Evolutionary conservation across 1,140 invertebrate species (phyloP), one percentile per base, ranked within the genome.

Genomic region (Parasteatoda tepidariorum): DNA sequence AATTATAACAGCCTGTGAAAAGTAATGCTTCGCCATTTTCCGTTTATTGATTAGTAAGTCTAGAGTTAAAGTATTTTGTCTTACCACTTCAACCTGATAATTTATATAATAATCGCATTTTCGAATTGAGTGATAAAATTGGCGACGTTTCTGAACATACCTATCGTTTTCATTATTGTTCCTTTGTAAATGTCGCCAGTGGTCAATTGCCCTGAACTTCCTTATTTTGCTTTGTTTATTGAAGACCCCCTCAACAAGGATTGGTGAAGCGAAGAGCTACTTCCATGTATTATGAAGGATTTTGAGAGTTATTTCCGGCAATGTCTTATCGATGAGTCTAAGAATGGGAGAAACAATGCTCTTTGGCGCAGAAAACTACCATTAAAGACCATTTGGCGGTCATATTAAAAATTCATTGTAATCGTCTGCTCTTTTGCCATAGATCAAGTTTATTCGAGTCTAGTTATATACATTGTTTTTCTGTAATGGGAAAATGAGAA

Each of bases 221-320:
- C 38, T 55, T 54, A 24, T 15, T 61, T 18, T 18, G 31, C 31
- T 75, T 34, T 75, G 31, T 61, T 61, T 61, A 15, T 74, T 61
- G 55, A 15, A 26, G 3, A 57, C 9, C 26, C n/a, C 57, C 48
- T 67, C 68, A 71, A 71, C 24, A 68, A 31, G 68, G 68, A 9
- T 31, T 54, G 34, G 26, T 31, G 24, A 76, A 76, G 59, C 74
- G 74, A 41, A 24, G 74, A 76, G 61, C 24, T 22, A 76, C 61
- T 76, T 76, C 74, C 74, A 76, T 57, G 34, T 31, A 76, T 76
- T 76, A 76, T 76, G 13, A 13, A 26, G 61, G 38, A 76, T 76
- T 66, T 66, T 28, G 18, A 33, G n/a, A 48, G 59, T 15, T 48
- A 76, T 76, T 76, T 76, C 74, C 74, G 74, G 59, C 61, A 66